Percentiles rank a stretch among this genome's conserved stretches.
Evolutionary conservation across 1,140 invertebrate species (phyloP).

Genomic region (Drosophila littoralis): DNA sequence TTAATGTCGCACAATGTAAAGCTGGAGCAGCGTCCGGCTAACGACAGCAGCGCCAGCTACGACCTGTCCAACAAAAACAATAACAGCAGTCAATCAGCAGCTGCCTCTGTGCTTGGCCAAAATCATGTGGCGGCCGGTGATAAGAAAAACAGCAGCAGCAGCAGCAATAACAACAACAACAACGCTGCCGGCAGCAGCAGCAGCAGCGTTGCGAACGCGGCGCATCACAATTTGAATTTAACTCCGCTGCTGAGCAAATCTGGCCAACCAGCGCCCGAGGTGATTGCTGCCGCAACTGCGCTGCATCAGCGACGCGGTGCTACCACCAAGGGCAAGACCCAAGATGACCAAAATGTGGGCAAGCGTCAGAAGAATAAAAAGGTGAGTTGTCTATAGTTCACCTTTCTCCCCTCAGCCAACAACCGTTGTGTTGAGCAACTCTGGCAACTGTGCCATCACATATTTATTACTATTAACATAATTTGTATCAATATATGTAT

Average conservation of each 20-base stretch:
- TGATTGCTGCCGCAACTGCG: constrained; percentile 20
- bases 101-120: constrained; percentile 16
- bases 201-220: constrained; percentile 3
- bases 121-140: constrained; percentile 47
- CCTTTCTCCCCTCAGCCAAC: too few relatives aligned
- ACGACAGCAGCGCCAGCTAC: constrained; percentile 9
- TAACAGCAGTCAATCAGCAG: constrained; percentile 9
- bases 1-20: constrained; percentile 63
- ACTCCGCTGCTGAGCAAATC: constrained; percentile 34
- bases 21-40: constrained; percentile 39
- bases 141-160: not conserved
- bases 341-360: constrained; percentile 74
- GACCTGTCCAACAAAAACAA: not conserved
- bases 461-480: too few relatives aligned
- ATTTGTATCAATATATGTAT: too few relatives aligned
- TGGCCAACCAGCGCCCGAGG: constrained; percentile 23
- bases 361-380: constrained; percentile 78
- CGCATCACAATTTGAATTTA: constrained; percentile 41
- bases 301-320: constrained; percentile 44
- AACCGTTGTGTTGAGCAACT: too few relatives aligned
- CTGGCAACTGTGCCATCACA: too few relatives aligned
- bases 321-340: constrained; percentile 72
- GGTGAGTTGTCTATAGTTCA: constrained; percentile 43
- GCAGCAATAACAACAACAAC: not conserved
- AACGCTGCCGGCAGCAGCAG: not conserved